Base-by-base conservation (phyloP, 2,113 vertebrate species). In the Paramormyrops kingsleyae region DNA sequence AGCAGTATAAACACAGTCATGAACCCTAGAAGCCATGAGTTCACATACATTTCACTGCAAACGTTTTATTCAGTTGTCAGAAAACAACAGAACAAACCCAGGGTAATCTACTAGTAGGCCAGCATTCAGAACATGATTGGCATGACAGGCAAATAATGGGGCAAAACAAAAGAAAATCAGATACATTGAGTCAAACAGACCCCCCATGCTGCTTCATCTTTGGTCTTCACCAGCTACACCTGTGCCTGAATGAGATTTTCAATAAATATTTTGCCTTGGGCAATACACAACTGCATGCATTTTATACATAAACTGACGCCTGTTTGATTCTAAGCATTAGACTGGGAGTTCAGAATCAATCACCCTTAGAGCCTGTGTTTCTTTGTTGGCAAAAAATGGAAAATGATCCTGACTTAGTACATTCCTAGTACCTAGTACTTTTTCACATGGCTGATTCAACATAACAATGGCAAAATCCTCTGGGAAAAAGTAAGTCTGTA, bases 371-470 rank as follows among this genome's bases (percentile, higher is more conserved):
- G 44, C 44, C 83, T 5, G 83, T 39, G 35, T 85, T 49, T 49
- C 44, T 49, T 47, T 85, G 13, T 85, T 85, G 83, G 44, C 42
- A 24, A 84, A 21, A 44, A 83, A 46, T 8, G 56, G 59, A 66
- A 84, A 85, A 49, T 85, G 83, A 85, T 49, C 47, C 39, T 24
- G 44, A 46, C 83, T 24, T 85, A 85, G 83, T 84, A 84, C 83
- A 84, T 84, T 46, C 13, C 24, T 27, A 66, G 8, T 47, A n/a
- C 19, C 83, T 46, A 47, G 24, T 85, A 85, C 42, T 46, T 47
- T 84, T 84, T 47, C 83, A 44, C 83, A 84, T 84, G 24, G 44
- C 83, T 84, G 83, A 84, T 84, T 47, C 42, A 84, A 84, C 42
- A 84, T 46, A 47, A 84, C 83, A 85, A 24, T 46, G 44, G 83